phyloP scores from a whole-genome alignment of 2,797 vertebrate genomes.

The Danio aesculapii region DNA sequence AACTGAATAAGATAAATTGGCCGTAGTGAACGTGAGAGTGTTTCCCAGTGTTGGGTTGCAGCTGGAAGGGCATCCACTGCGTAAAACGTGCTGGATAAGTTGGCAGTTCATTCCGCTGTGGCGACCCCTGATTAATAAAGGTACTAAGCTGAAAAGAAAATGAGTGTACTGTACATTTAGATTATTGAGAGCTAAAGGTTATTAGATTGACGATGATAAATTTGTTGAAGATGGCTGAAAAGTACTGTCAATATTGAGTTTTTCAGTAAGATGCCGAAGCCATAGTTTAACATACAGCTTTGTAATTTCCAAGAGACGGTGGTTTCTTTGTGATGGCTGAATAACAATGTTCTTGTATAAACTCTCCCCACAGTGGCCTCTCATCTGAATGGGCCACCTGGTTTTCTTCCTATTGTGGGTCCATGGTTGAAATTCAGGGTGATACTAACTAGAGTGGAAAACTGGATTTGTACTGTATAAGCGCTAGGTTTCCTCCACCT shows the following conservation, averaged over 20 bases:
- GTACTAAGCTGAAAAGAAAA: too few species aligned
- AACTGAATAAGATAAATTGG: too few species aligned
- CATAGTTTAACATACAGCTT: conserved; percentile 17
- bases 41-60: too few species aligned
- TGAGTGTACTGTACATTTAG: background rate
- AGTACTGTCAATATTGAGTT: background rate
- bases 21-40: too few species aligned
- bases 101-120: too few species aligned
- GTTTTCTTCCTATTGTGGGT: conserved; percentile 23
- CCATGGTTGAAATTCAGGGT: conserved; percentile 45
- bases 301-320: conserved; percentile 45
- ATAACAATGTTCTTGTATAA: conserved; percentile 63
- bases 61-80: too few species aligned
- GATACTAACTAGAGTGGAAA: conserved; percentile 58
- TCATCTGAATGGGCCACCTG: conserved; percentile 62
- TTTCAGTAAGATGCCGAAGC: background rate
- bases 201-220: background rate
- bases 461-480: conserved; percentile 52
- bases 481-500: conserved; percentile 30
- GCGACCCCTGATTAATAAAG: too few species aligned
- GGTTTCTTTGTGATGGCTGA: conserved; percentile 60
- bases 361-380: conserved; percentile 52
- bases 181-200: background rate
- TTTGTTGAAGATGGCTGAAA: background rate
- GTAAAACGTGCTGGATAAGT: too few species aligned